Conservation (phyloP, 1,140 invertebrate species). For the Goniozus legneri region DNA sequence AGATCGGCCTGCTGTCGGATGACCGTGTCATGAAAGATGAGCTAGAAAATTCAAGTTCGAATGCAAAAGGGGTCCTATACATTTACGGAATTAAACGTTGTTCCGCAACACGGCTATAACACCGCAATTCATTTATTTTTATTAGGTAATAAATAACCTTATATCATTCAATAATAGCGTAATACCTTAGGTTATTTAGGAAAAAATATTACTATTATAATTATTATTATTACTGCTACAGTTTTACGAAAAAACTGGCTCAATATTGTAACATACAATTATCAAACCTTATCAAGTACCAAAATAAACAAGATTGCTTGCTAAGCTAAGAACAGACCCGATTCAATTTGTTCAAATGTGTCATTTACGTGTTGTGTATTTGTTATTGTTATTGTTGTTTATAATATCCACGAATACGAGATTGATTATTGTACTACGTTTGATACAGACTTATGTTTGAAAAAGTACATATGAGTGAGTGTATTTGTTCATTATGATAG, state of each 20-base stretch:
- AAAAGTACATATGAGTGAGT: no score
- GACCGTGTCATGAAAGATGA: no score
- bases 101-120: conserved; percentile 20
- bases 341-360: conserved; percentile 11
- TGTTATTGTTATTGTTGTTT: conserved; percentile 38
- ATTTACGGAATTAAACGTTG: conserved; percentile 9
- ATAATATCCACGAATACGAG: conserved; percentile 20
- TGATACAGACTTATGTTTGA: no score
- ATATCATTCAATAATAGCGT: conserved; percentile 43
- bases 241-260: conserved; percentile 49
- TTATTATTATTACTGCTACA: conserved; percentile 38
- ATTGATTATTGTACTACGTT: conserved; percentile 22
- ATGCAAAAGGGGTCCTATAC: conserved; percentile 16
- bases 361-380: conserved; percentile 35
- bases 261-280: conserved; percentile 51
- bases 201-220: conserved; percentile 39
- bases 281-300: conserved; percentile 46
- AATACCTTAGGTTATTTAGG: conserved; percentile 50
- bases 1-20: no score
- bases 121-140: conserved; percentile 41
- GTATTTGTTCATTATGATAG: no score
- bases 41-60: no score
- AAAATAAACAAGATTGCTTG: conserved; percentile 52
- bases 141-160: conserved; percentile 47
- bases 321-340: conserved; percentile 32